Evolutionary conservation across 2,113 vertebrate species (phyloP).

Genomic region (Leptocoma aspasia): DNA sequence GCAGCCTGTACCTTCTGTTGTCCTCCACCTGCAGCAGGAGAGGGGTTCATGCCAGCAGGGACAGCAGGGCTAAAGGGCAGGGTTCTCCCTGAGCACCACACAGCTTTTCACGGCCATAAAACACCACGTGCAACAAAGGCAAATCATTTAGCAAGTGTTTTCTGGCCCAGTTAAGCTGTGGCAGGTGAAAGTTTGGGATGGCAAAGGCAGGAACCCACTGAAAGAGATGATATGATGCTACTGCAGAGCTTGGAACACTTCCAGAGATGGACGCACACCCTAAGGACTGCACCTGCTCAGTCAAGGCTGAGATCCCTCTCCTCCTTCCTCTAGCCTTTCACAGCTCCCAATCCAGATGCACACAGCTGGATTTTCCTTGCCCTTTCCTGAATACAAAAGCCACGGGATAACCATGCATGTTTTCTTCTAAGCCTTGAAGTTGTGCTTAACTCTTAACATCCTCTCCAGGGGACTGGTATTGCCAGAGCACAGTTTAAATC

Average conservation of each 20-base stretch:
- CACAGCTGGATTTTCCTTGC: neutral
- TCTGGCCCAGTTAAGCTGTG: neutral
- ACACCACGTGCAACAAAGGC: rapidly evolving
- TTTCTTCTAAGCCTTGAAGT: neutral
- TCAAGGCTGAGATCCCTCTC: neutral
- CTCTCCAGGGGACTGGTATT: neutral
- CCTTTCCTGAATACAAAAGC: neutral
- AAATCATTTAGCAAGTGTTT: neutral
- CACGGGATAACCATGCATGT: neutral
- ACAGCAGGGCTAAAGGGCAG: neutral
- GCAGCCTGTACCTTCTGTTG: slow-evolving; percentile 88
- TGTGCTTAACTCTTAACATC: neutral
- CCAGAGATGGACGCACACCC: neutral
- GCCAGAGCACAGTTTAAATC: neutral
- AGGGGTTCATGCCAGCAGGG: neutral
- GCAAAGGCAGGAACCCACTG: neutral
- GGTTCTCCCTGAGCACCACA: neutral
- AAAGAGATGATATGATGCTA: neutral
- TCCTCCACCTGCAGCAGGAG: slow-evolving; percentile 81
- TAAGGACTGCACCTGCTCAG: neutral
- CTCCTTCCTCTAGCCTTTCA: neutral
- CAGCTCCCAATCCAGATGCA: neutral
- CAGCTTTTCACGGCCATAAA: neutral
- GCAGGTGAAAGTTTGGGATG: neutral
- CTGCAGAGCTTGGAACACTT: neutral